Base-by-base conservation (phyloP, 2,888 invertebrate genomes). In the Tinea pellionella region DNA sequence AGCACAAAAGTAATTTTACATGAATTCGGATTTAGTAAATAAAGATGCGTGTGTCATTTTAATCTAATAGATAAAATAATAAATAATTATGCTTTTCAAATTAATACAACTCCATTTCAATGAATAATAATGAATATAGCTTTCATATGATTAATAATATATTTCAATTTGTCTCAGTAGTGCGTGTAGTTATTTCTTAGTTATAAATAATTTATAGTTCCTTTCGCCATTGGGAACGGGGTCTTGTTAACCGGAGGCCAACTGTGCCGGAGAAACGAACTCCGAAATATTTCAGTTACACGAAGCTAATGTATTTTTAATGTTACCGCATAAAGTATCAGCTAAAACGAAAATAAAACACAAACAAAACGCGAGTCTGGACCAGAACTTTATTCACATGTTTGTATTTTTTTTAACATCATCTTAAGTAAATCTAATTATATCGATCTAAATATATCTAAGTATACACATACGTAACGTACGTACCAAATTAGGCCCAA, bases 291-390 rank as follows among this genome's bases (percentile, higher is more conserved):
- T 47, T 59, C 59, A 24, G 64, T 59, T 65, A 67, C 65, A 64
- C 61, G 63, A 65, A 65, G 64, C 69, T 68, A 71, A 73, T 71
- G 71, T 68, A 69, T 70, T 73, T 73, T 70, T 70, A 73, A 73
- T 71, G 72, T 68, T 64, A 60, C 18, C 47, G 30, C 47, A 59
- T 47, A 47, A 59, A 59, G 37, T 59, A 47, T 47, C 32, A 57
- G 32, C 55, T 24, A 19, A 29, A 32, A 32, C 30, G 57, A 13
- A 57, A 32, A 24, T 3, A 57, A 32, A 57, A 57, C 11, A 19
- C 16, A 1, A 18, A 3, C n/a, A n/a, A 19, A 3, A 19, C 18
- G 13, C 47, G 47, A 47, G 47, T 6, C 15, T 47, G 37, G 37
- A 37, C 9, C 37, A 37, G 11, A 37, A n/a, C 9, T 37, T 37